phyloP scores from a whole-genome alignment of 2,888 invertebrate species.

The Muschampia plurimacula region DNA sequence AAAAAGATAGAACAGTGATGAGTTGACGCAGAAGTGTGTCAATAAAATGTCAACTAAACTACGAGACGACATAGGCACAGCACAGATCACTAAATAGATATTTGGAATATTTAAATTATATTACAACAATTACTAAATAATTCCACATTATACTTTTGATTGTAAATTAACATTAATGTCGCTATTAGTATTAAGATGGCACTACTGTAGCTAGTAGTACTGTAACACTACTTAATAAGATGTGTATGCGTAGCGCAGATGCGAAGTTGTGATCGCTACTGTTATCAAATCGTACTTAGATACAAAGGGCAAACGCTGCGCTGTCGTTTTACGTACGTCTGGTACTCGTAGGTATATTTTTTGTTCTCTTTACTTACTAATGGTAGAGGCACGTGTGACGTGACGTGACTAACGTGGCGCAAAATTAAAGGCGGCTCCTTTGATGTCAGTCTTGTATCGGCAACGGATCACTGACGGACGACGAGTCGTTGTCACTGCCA shows the following conservation, averaged over 20 bases:
- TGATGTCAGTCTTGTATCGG: conserved; percentile 73
- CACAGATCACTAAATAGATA: too few relatives aligned
- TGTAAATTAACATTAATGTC: too few relatives aligned
- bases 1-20: too few relatives aligned
- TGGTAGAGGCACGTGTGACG: conserved; percentile 56
- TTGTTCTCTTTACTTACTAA: conserved; percentile 27
- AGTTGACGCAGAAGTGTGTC: too few relatives aligned
- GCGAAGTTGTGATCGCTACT: conserved; percentile 15
- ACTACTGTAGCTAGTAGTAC: too few relatives aligned
- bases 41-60: too few relatives aligned
- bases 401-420: conserved; percentile 65
- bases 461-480: conserved; percentile 65
- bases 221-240: too few relatives aligned
- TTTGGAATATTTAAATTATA: too few relatives aligned
- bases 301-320: conserved; percentile 8
- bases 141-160: too few relatives aligned
- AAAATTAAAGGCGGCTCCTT: conserved; percentile 60
- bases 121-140: too few relatives aligned
- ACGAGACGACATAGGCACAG: too few relatives aligned
- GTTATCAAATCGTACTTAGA: conserved; percentile 6
- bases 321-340: not conserved
- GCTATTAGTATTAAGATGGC: too few relatives aligned
- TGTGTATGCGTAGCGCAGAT: not conserved
- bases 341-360: conserved; percentile 4
- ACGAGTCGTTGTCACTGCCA: conserved; percentile 54